Evolutionary conservation across 2,888 invertebrate species (phyloP).

Genomic region (Hyles lineata): DNA sequence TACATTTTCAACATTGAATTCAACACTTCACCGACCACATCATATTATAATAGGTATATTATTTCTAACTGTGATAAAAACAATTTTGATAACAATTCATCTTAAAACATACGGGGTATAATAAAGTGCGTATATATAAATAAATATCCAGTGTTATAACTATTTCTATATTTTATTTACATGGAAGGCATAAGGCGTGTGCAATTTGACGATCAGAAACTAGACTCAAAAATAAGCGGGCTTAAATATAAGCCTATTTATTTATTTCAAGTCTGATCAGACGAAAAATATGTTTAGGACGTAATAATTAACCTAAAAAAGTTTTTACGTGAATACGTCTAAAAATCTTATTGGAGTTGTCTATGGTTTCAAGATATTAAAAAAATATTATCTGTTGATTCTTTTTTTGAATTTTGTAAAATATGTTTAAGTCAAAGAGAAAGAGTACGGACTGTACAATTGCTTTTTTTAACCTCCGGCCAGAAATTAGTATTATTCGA

Average conservation of each 20-base stretch:
- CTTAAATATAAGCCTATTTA: background rate
- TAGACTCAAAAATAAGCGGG: conserved; percentile 11
- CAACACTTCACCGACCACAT: background rate
- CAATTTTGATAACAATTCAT: conserved; percentile 28
- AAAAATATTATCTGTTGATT: background rate
- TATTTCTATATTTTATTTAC: conserved; percentile 67
- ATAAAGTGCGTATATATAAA: conserved; percentile 34
- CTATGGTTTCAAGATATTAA: background rate
- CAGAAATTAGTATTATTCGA: too few species aligned
- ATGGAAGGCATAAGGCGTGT: conserved; percentile 79
- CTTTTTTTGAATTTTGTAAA: conserved; percentile 10
- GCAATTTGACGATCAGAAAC: conserved; percentile 42
- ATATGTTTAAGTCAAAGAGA: background rate
- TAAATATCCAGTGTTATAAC: conserved; percentile 42
- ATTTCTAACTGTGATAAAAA: conserved; percentile 34
- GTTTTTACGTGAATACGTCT: conserved; percentile 8
- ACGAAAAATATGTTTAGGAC: background rate
- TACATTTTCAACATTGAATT: background rate
- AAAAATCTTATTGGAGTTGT: background rate
- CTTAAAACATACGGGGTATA: conserved; percentile 19
- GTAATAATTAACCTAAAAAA: background rate
- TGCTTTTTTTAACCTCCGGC: too few species aligned
- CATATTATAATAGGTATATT: conserved; percentile 24
- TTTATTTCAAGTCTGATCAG: background rate
- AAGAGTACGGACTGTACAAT: too few species aligned